phyloP scores from a whole-genome alignment of 2,888 invertebrate genomes.

The Tridacna crocea region DNA sequence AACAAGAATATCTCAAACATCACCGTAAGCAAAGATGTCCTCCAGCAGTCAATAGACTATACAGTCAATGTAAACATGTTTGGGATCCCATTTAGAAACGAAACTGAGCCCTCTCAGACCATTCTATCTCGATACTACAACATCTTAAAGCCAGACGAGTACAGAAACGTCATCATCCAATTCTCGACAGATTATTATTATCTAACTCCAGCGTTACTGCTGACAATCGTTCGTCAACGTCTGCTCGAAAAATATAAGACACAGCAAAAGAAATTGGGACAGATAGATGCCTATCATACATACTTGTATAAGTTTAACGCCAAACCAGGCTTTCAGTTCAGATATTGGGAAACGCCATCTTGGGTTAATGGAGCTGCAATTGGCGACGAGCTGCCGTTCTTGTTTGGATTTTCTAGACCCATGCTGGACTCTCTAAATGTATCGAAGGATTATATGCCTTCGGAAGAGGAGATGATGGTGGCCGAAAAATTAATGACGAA shows the following conservation, averaged over 20 bases:
- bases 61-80: constrained; percentile 12
- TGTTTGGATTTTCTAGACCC: constrained; percentile 8
- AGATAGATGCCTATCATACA: not conserved
- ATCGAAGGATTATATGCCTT: not conserved
- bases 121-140: constrained; percentile 1
- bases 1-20: not conserved
- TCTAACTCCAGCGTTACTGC: not conserved
- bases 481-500: constrained; percentile 10
- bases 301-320: constrained; percentile 9
- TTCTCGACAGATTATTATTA: constrained; percentile 12
- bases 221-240: not conserved
- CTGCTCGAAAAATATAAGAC: not conserved
- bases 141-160: constrained; percentile 2
- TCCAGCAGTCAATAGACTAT: not conserved
- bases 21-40: not conserved
- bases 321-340: not conserved
- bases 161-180: not conserved
- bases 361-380: constrained; percentile 1
- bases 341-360: not conserved
- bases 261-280: too few species aligned
- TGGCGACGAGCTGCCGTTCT: constrained; percentile 11
- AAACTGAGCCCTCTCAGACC: not conserved
- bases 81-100: constrained; percentile 8
- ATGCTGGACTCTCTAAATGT: constrained; percentile 4
- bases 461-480: not conserved